Percentiles rank a stretch among this genome's conserved stretches.
phyloP scores from a whole-genome alignment of 2,888 invertebrate species.

The Dicyrtomina minuta region DNA sequence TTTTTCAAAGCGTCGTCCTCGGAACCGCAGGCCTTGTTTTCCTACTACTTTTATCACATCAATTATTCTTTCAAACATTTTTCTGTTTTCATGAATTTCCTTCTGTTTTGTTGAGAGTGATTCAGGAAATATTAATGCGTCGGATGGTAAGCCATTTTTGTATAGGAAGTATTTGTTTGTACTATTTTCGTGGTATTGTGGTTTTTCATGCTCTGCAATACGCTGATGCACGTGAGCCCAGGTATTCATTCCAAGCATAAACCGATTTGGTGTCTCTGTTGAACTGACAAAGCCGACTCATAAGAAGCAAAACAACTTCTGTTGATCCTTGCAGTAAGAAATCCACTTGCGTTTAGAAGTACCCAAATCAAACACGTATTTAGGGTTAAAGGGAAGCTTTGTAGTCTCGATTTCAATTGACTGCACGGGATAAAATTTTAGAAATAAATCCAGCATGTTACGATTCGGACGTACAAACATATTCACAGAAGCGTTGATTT shows the following conservation, averaged over 20 bases:
- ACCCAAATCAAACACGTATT: neutral
- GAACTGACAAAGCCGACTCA: neutral
- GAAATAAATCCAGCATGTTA: too few relatives aligned
- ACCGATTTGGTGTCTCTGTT: neutral
- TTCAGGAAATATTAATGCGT: neutral
- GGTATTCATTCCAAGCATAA: neutral
- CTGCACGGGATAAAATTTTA: neutral
- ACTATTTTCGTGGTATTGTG: neutral
- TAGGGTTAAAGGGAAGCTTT: neutral
- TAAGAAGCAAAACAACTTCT: neutral
- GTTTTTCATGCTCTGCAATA: neutral
- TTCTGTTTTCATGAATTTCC: neutral
- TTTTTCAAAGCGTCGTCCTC: neutral
- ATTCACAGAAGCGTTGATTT: too few relatives aligned
- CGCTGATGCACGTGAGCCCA: neutral
- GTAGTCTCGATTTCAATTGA: neutral
- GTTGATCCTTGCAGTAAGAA: neutral
- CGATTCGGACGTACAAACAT: too few relatives aligned
- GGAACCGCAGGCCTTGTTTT: too few relatives aligned
- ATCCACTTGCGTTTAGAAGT: neutral
- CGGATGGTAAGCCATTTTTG: neutral
- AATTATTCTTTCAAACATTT: neutral
- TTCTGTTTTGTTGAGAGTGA: neutral
- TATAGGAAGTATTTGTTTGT: neutral
- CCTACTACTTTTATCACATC: too few relatives aligned